Evolutionary conservation across 2,797 vertebrate genomes (phyloP).

Genomic region (Potorous gilbertii): DNA sequence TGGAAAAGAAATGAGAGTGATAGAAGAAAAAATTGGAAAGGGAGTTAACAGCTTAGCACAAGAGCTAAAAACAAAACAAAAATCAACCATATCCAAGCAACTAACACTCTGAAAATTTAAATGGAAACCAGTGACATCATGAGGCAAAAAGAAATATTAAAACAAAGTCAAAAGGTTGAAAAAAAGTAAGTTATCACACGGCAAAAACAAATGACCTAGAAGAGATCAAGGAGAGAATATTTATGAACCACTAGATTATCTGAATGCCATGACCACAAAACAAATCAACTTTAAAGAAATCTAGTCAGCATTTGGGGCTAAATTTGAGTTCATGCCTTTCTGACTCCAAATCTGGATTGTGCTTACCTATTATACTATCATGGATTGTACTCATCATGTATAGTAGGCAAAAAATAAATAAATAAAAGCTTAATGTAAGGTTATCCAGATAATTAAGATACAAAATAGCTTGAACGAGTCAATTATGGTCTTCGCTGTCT

Average conservation of each 20-base stretch:
- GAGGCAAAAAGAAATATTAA: not conserved
- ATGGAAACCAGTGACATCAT: not conserved
- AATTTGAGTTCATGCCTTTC: not conserved
- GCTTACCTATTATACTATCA: not conserved
- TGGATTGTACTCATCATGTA: not conserved
- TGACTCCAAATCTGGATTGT: not conserved
- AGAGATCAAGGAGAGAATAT: not conserved
- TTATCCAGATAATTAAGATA: slow-evolving; percentile 8
- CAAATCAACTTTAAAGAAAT: not conserved
- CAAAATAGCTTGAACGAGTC: slow-evolving; percentile 3
- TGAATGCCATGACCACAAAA: not conserved
- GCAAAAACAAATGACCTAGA: not conserved
- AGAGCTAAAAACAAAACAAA: not conserved
- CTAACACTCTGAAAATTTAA: not conserved
- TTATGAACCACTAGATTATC: not conserved
- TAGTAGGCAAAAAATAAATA: not conserved
- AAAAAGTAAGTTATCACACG: not conserved
- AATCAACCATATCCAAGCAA: not conserved
- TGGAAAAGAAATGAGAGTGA: not conserved
- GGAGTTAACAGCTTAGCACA: not conserved
- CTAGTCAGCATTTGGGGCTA: not conserved
- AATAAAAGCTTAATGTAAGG: not conserved
- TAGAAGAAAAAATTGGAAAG: not conserved
- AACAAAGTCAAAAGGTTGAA: not conserved
- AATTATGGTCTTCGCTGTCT: not conserved